Percentiles rank a stretch among this genome's conserved stretches.
These are phyloP conservation scores for Hyppa rectilinea DNA, from an alignment of 2,888 invertebrate genomes.

Conservation along the genomic window DNA sequence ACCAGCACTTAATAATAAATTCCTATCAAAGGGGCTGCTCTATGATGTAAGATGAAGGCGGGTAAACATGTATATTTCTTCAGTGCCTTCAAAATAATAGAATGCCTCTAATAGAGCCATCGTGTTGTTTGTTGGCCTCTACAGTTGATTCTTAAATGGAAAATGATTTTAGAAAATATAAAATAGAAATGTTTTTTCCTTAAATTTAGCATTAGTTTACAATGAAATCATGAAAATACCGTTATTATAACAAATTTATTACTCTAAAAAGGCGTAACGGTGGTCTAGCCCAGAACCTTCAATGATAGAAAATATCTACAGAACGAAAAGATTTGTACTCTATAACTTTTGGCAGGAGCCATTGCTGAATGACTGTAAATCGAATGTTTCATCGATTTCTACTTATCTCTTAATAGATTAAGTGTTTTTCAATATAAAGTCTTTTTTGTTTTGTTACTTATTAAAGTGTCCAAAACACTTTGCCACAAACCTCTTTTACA, in stretches of 20 bases:
- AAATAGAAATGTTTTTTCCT: neutral
- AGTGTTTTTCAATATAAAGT: neutral
- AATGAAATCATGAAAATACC: neutral
- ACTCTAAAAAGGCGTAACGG: no score
- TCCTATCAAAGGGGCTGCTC: conserved; percentile 42
- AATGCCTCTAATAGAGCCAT: no score
- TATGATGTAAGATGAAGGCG: conserved; percentile 42
- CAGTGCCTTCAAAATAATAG: no score
- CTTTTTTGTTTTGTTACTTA: neutral
- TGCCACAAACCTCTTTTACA: conserved; percentile 9
- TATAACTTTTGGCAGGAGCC: conserved; percentile 33
- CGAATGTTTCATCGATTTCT: conserved; percentile 12
- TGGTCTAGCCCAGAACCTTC: neutral
- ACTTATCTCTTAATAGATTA: neutral
- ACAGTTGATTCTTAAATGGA: neutral
- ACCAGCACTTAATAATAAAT: conserved; percentile 75
- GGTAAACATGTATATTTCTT: neutral
- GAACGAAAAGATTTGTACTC: conserved; percentile 7
- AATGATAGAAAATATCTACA: neutral
- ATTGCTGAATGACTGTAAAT: neutral
- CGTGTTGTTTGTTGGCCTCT: neutral
- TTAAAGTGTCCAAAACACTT: neutral
- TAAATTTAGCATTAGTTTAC: neutral
- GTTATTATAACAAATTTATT: neutral
- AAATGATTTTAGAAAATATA: no score